Conservation (phyloP, 2,888 invertebrate genomes). For the Agriotes lineatus region DNA sequence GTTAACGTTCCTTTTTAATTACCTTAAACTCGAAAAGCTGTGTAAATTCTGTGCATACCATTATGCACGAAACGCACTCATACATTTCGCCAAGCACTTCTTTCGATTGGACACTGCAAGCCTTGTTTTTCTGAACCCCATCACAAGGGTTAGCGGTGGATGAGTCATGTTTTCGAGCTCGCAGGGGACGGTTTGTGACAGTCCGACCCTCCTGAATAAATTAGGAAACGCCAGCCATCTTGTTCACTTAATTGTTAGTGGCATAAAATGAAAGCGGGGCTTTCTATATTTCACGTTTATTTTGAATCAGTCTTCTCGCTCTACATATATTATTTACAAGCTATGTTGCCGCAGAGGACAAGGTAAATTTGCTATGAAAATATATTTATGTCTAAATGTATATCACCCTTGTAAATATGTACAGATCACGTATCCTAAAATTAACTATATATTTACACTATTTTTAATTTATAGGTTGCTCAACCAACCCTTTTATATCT, state of each 20-base stretch:
- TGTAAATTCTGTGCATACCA: no score
- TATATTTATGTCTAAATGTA: not conserved
- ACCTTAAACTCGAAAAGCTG: no score
- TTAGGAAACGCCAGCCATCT: constrained; percentile 34
- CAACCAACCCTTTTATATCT: no score
- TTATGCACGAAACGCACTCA: not conserved
- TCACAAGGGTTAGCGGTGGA: constrained; percentile 30
- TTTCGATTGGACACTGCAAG: constrained; percentile 13
- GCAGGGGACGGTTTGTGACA: constrained; percentile 19
- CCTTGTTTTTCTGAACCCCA: constrained; percentile 14
- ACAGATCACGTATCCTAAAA: no score
- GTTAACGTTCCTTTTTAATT: no score
- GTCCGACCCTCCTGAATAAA: constrained; percentile 35
- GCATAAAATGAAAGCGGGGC: constrained; percentile 22
- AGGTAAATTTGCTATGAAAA: not conserved
- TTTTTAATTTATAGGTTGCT: no score
- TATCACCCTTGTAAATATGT: no score
- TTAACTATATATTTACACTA: no score
- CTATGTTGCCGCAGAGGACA: not conserved
- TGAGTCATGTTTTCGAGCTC: constrained; percentile 32
- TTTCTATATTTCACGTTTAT: not conserved
- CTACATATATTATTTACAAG: not conserved
- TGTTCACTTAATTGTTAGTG: constrained; percentile 22
- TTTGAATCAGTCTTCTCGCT: constrained; percentile 13
- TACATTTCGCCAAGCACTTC: not conserved